Percentiles rank a stretch among this genome's conserved stretches.
phyloP scores from a whole-genome alignment of 1,140 invertebrate genomes.

The Rhyzopertha dominica region DNA sequence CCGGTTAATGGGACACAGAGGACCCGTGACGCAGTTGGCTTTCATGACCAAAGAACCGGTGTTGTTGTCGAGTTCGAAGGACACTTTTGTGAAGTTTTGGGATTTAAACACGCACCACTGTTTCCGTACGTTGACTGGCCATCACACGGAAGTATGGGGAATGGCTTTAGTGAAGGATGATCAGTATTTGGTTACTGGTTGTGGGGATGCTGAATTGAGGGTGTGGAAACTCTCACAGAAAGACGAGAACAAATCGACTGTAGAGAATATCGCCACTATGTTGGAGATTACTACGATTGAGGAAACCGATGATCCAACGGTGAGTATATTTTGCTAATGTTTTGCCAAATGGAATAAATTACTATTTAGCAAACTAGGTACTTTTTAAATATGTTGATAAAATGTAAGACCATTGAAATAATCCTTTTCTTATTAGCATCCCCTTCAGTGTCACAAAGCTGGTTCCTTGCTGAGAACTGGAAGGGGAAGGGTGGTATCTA shows the following conservation, averaged over 20 bases:
- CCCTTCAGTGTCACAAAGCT: slow-evolving; percentile 66
- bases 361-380: background rate
- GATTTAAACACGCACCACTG: slow-evolving; percentile 92
- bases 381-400: slow-evolving; percentile 30
- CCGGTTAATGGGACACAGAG: slow-evolving; percentile 89
- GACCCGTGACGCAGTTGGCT: slow-evolving; percentile 76
- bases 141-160: slow-evolving; percentile 77
- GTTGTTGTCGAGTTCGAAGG: slow-evolving; percentile 86
- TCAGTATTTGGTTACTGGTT: slow-evolving; percentile 79
- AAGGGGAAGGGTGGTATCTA: slow-evolving; percentile 65
- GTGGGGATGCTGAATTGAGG: slow-evolving; percentile 74
- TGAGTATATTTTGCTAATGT: slow-evolving; percentile 26
- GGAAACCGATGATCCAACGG: slow-evolving; percentile 52
- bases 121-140: slow-evolving; percentile 86
- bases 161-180: slow-evolving; percentile 75
- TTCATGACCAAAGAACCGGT: slow-evolving; percentile 78
- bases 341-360: slow-evolving; percentile 4
- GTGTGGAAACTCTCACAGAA: slow-evolving; percentile 70
- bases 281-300: slow-evolving; percentile 53
- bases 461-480: slow-evolving; percentile 73
- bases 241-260: slow-evolving; percentile 46
- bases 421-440: slow-evolving; percentile 45
- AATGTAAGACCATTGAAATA: background rate
- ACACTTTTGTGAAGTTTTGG: slow-evolving; percentile 97
- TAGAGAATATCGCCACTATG: slow-evolving; percentile 49